phyloP scores from a whole-genome alignment of 2,888 invertebrate species.

The Spodoptera exigua region DNA sequence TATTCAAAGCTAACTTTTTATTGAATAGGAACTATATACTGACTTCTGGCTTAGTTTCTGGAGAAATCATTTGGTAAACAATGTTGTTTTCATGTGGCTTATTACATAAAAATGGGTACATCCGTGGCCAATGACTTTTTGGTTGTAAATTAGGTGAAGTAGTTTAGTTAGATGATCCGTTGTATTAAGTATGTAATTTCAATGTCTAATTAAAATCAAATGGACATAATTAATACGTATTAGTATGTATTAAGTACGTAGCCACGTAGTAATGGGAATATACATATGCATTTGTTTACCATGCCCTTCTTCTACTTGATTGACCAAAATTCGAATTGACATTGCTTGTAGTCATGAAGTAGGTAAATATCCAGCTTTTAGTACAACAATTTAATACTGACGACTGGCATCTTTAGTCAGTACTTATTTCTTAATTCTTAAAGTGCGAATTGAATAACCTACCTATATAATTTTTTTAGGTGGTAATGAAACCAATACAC shows the following conservation, averaged over 20 bases:
- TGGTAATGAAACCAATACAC: too few species aligned
- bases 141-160: conserved; percentile 26
- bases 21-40: background rate
- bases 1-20: conserved; percentile 2
- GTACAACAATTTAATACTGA: too few species aligned
- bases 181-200: conserved; percentile 8
- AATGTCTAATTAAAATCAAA: conserved; percentile 34
- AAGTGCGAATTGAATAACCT: too few species aligned
- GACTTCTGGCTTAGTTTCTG: background rate
- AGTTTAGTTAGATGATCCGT: conserved; percentile 24
- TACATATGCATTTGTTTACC: conserved; percentile 13
- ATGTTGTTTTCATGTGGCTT: too few species aligned
- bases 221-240: conserved; percentile 33
- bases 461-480: too few species aligned
- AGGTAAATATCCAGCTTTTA: too few species aligned
- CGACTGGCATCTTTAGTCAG: too few species aligned
- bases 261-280: conserved; percentile 10
- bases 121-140: conserved; percentile 27
- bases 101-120: background rate
- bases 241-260: conserved; percentile 36
- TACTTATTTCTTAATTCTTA: too few species aligned
- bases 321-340: too few species aligned
- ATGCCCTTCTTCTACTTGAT: conserved; percentile 12
- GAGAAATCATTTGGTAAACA: too few species aligned
- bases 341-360: too few species aligned